Conservation (phyloP, 2,888 invertebrate genomes). For the Oscheius myriophilus region DNA sequence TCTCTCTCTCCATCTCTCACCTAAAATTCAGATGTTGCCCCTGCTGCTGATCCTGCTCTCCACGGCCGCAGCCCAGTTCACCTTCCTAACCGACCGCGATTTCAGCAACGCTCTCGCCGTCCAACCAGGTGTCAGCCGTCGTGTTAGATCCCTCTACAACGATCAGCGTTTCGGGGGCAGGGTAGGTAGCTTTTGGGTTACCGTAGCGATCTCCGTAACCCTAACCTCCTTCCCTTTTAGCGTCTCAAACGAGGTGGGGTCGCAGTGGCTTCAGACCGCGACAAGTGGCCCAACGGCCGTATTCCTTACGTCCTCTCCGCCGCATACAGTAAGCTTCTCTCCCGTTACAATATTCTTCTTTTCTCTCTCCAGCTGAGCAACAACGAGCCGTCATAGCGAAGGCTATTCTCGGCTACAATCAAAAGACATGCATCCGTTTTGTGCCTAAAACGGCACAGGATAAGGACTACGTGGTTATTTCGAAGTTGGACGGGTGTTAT, state of each 20-base stretch:
- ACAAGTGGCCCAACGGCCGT: conserved; percentile 69
- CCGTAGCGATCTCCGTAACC: background rate
- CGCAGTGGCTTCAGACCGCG: conserved; percentile 59
- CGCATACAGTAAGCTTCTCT: conserved; percentile 59
- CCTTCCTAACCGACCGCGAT: conserved; percentile 54
- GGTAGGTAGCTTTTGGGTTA: conserved; percentile 9
- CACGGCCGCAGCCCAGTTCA: conserved; percentile 23
- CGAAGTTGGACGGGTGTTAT: conserved; percentile 77
- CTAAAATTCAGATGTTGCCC: conserved; percentile 15
- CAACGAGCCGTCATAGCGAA: conserved; percentile 73
- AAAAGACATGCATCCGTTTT: conserved; percentile 78
- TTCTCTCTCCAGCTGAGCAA: conserved; percentile 16
- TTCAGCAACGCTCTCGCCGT: conserved; percentile 53
- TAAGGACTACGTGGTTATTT: conserved; percentile 76
- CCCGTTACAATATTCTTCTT: background rate
- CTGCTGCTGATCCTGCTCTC: background rate
- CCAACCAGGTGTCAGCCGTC: conserved; percentile 23
- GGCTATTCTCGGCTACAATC: conserved; percentile 77
- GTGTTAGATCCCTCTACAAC: conserved; percentile 39
- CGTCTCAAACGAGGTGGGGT: conserved; percentile 63
- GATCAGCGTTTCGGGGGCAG: conserved; percentile 43
- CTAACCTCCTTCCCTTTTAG: conserved; percentile 39
- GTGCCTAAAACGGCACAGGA: conserved; percentile 75
- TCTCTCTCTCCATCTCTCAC: background rate
- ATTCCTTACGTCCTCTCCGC: conserved; percentile 68